Evolutionary conservation across 2,113 vertebrate species (phyloP).

Genomic region (Ictalurus furcatus): DNA sequence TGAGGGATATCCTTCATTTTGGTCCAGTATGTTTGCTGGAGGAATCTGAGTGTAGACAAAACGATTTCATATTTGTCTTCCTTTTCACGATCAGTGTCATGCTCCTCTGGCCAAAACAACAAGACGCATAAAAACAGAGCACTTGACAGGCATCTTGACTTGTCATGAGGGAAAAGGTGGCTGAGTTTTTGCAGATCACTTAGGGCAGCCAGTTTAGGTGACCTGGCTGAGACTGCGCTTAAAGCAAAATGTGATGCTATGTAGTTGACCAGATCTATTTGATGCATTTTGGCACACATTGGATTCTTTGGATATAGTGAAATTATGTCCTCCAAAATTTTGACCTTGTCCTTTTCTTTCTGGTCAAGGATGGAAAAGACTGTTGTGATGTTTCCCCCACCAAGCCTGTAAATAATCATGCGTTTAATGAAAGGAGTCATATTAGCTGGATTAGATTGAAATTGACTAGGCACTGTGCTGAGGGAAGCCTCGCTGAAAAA

Average conservation of each 20-base stretch:
- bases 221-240: conserved; percentile 67
- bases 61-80: conserved; percentile 72
- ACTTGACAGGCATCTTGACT: conserved; percentile 65
- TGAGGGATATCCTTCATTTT: conserved; percentile 75
- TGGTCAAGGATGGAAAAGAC: conserved; percentile 74
- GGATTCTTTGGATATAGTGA: conserved; percentile 68
- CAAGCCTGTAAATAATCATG: conserved; percentile 72
- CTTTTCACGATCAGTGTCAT: conserved; percentile 61
- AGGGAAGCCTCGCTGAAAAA: conserved; percentile 65
- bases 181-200: conserved; percentile 69
- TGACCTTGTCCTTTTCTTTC: conserved; percentile 53
- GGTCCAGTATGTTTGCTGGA: conserved; percentile 64
- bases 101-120: conserved; percentile 81
- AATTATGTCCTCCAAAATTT: conserved; percentile 68
- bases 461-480: background rate
- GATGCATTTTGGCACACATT: conserved; percentile 57
- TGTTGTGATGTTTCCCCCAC: conserved; percentile 76
- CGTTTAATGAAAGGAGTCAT: conserved; percentile 63
- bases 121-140: conserved; percentile 76
- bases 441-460: conserved; percentile 27
- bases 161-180: conserved; percentile 62
- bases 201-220: conserved; percentile 56
- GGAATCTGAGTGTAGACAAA: conserved; percentile 67
- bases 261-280: conserved; percentile 73
- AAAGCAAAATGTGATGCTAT: conserved; percentile 72